phyloP scores from a whole-genome alignment of 2,113 vertebrate genomes.

The Pionites leucogaster region DNA sequence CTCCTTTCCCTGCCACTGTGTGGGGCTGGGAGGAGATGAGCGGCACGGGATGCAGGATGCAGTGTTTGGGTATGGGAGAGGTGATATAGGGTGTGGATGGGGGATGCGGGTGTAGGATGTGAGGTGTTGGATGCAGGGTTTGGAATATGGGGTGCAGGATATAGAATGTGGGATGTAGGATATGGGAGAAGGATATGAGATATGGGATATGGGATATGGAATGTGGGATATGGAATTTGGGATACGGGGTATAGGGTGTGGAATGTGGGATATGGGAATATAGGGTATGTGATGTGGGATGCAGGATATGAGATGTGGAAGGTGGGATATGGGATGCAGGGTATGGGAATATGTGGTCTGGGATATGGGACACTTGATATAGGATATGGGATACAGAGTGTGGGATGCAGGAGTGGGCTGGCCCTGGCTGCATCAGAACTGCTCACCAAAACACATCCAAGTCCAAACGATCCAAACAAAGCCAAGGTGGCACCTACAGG shows the following conservation, averaged over 20 bases:
- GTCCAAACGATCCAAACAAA: not conserved
- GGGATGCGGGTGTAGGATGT: not conserved
- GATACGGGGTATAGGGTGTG: fast-evolving
- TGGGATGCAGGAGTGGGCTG: not conserved
- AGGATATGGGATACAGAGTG: too few relatives aligned
- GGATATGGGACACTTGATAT: not conserved
- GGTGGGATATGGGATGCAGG: too few relatives aligned
- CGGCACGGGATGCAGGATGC: not conserved
- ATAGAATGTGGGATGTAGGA: not conserved
- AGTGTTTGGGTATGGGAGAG: too few relatives aligned
- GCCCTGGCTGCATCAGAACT: not conserved
- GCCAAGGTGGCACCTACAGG: not conserved
- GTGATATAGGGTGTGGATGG: not conserved
- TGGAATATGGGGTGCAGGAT: not conserved
- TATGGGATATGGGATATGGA: too few relatives aligned
- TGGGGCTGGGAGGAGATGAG: not conserved
- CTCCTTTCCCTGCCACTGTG: not conserved
- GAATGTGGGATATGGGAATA: fast-evolving
- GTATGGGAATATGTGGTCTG: not conserved
- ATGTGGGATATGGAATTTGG: fast-evolving
- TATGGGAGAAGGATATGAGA: not conserved
- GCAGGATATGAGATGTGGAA: fast-evolving
- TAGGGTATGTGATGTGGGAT: fast-evolving
- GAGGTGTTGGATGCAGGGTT: not conserved
- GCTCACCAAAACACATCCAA: not conserved